These are phyloP conservation scores for Protodeltote pygarga DNA, from an alignment of 2,888 invertebrate genomes.

Conservation along the genomic window DNA sequence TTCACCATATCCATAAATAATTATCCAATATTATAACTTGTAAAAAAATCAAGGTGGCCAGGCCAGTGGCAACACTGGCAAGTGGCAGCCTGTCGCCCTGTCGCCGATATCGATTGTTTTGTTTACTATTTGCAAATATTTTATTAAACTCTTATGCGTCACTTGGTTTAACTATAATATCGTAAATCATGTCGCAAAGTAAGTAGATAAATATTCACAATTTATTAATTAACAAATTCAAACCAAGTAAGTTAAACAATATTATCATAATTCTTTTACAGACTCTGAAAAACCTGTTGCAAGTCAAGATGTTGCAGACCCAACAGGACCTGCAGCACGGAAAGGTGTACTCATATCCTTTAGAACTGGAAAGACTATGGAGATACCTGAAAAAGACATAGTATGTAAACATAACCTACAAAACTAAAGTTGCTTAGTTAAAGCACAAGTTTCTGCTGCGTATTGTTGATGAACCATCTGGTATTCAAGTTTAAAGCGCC, in stretches of 20 bases:
- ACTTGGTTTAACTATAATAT: not conserved
- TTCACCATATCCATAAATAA: no score
- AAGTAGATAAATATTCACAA: slow-evolving; percentile 37
- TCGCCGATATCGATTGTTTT: slow-evolving; percentile 4
- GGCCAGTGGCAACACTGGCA: no score
- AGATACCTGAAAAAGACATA: slow-evolving; percentile 94
- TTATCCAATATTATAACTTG: no score
- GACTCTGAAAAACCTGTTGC: slow-evolving; percentile 76
- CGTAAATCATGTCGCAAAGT: slow-evolving; percentile 75
- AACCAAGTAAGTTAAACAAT: not conserved
- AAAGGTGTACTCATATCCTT: slow-evolving; percentile 94
- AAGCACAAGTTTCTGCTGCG: no score
- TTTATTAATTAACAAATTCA: not conserved
- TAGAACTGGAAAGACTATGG: slow-evolving; percentile 93
- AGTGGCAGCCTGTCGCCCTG: no score
- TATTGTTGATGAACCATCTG: no score
- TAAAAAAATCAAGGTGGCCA: no score
- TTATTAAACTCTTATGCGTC: not conserved
- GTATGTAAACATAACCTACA: slow-evolving; percentile 86
- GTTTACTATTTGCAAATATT: not conserved
- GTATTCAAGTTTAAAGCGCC: no score
- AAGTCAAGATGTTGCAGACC: slow-evolving; percentile 87
- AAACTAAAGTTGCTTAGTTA: not conserved
- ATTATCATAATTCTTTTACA: slow-evolving; percentile 51
- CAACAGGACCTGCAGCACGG: slow-evolving; percentile 92